Base-by-base conservation (phyloP, 2,113 vertebrate genomes). In the Symphodus melops region DNA sequence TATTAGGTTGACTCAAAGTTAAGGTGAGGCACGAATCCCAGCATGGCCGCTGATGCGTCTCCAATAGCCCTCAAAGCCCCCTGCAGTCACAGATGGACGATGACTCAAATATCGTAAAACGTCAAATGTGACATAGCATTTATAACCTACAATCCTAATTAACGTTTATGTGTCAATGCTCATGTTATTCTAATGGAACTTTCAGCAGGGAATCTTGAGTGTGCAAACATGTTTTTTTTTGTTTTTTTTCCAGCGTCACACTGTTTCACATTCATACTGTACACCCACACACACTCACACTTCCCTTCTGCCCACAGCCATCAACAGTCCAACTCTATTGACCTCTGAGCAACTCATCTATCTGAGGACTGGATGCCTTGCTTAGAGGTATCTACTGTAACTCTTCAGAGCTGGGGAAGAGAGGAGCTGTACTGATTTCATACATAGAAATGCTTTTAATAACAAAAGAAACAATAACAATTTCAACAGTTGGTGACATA, bases 261-360 rank as follows among this genome's bases (percentile, higher is more conserved):
- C 5, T 49, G 39, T 67, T 89, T 67, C n/a, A 75, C 77, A 81
- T 84, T 62, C 68, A 61, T 42, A n/a, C n/a, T n/a, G n/a, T n/a
- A 75, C 87, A 7, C 82, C 81, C 82, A 84, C 83, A 60, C 71
- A 44, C 33, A 19, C 6, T 53, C 28, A 33, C 76, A 75, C 53
- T 60, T 68, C 52, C 23, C 54, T 68, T 67, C 28, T 70, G 73
- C 63, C 33, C 16, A 14, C 62, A 62, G 74, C 71, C 77, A 60
- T 69, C 23, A 20, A 58, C 55, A 87, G 74, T 79, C 66, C 41
- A 77, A 71, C 57, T 20, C 55, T 25, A 42, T 57, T 86, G 85
- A 88, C 88, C 87, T 79, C 55, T 64, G 42, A 77, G 37, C 68
- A 74, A 44, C 59, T 80, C 60, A 56, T 69, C 48, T 68, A 23